Conservation (phyloP, 2,797 vertebrate genomes). For the Semaprochilodus insignis region DNA sequence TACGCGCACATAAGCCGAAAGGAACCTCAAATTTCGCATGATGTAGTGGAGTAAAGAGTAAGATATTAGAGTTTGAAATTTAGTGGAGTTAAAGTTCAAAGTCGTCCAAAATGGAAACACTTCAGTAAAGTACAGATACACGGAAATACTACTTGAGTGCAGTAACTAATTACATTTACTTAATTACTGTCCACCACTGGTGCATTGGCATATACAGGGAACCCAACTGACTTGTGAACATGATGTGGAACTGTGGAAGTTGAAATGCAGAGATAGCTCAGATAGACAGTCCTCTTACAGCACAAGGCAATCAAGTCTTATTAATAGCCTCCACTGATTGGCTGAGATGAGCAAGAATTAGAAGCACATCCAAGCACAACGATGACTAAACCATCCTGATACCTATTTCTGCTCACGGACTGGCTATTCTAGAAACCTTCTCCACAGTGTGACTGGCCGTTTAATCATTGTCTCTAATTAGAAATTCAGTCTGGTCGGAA, state of each 20-base stretch:
- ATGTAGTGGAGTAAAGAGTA: too few species aligned
- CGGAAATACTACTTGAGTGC: too few species aligned
- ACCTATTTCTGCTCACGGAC: slow-evolving; percentile 22
- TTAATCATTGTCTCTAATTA: slow-evolving; percentile 59
- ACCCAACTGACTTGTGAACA: neutral
- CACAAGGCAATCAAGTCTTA: neutral
- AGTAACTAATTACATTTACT: too few species aligned
- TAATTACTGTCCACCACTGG: too few species aligned
- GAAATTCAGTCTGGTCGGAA: slow-evolving; percentile 39
- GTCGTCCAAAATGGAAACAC: too few species aligned
- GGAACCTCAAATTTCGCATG: too few species aligned
- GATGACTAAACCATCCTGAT: neutral
- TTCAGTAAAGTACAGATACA: too few species aligned
- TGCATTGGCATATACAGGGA: too few species aligned
- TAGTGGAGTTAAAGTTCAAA: too few species aligned
- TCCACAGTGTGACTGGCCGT: slow-evolving; percentile 44
- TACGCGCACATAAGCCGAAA: too few species aligned
- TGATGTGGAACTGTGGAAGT: neutral
- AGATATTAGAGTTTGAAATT: too few species aligned
- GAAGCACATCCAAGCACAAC: neutral
- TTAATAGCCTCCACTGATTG: neutral
- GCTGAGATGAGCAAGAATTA: neutral
- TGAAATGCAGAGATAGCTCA: neutral
- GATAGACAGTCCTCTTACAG: neutral
- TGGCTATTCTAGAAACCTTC: slow-evolving; percentile 28